phyloP scores from a whole-genome alignment of 2,888 invertebrate genomes.

The Lasioglossum leucozonium region DNA sequence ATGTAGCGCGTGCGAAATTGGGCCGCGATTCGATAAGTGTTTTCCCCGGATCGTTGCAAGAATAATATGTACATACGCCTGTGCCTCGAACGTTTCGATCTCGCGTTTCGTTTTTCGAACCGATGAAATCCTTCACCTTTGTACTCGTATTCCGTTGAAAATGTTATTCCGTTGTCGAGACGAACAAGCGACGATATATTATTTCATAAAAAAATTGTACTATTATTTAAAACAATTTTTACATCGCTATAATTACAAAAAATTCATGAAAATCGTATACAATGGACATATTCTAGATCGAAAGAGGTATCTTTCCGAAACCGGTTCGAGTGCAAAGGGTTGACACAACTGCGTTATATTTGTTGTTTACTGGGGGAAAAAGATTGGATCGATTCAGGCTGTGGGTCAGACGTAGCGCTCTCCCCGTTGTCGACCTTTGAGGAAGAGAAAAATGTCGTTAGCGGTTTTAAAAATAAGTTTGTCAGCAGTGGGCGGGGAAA shows the following conservation, averaged over 20 bases:
- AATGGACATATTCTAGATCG: too few species aligned
- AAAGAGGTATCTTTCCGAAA: too few species aligned
- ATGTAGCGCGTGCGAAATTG: constrained; percentile 6
- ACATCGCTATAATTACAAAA: too few species aligned
- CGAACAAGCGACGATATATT: too few species aligned
- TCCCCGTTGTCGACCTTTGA: constrained; percentile 8
- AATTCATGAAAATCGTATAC: too few species aligned
- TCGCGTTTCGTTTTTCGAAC: neutral
- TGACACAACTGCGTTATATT: neutral
- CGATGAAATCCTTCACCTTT: neutral
- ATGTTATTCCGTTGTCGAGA: neutral
- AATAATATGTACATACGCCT: neutral
- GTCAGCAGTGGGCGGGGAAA: neutral
- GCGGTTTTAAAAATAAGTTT: constrained; percentile 3
- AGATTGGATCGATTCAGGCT: neutral
- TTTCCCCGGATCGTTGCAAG: neutral
- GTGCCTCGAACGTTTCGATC: neutral
- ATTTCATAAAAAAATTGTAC: neutral
- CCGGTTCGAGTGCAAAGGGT: too few species aligned
- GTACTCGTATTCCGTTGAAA: neutral
- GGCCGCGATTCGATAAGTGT: neutral
- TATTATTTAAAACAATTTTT: neutral
- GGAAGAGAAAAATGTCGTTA: constrained; percentile 9
- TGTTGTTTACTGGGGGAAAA: neutral
- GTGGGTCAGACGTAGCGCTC: neutral